Evolutionary conservation across 2,888 invertebrate species (phyloP).

Genomic region (Synanthedon vespiformis): DNA sequence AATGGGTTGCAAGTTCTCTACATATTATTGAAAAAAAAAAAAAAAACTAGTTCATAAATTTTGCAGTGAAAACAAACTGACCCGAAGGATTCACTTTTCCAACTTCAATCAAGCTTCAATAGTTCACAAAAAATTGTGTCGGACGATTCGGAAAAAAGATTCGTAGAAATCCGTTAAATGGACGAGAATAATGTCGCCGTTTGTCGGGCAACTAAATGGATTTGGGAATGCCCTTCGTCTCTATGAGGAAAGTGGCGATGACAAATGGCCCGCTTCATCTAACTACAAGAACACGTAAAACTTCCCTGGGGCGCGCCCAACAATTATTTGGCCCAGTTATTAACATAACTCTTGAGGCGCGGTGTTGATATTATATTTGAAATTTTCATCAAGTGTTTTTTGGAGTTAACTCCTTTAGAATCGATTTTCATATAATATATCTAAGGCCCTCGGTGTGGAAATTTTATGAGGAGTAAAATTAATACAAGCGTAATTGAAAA

Average conservation of each 20-base stretch:
- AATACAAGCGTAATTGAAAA: too few relatives aligned
- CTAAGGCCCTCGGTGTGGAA: too few relatives aligned
- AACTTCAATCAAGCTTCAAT: not conserved
- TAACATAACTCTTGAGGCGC: too few relatives aligned
- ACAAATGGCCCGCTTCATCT: slow-evolving; percentile 28
- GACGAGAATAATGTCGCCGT: not conserved
- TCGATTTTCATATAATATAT: too few relatives aligned
- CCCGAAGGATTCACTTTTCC: not conserved
- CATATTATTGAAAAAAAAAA: too few relatives aligned
- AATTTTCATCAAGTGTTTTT: too few relatives aligned
- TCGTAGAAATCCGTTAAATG: not conserved
- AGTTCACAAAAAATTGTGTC: not conserved
- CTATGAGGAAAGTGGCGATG: slow-evolving; percentile 19
- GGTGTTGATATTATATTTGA: too few relatives aligned
- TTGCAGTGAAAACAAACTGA: too few relatives aligned
- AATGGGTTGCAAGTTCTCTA: too few relatives aligned
- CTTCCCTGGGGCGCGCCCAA: slow-evolving; percentile 10
- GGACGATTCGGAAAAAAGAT: not conserved
- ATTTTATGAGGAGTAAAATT: too few relatives aligned
- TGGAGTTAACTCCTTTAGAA: too few relatives aligned
- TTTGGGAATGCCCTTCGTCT: slow-evolving; percentile 10
- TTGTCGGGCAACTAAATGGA: slow-evolving; percentile 9
- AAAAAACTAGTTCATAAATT: too few relatives aligned
- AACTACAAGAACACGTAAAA: slow-evolving; percentile 22
- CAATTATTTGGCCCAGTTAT: not conserved